These are phyloP conservation scores for Eueides isabella DNA, from an alignment of 1,140 invertebrate species.

Conservation along the genomic window DNA sequence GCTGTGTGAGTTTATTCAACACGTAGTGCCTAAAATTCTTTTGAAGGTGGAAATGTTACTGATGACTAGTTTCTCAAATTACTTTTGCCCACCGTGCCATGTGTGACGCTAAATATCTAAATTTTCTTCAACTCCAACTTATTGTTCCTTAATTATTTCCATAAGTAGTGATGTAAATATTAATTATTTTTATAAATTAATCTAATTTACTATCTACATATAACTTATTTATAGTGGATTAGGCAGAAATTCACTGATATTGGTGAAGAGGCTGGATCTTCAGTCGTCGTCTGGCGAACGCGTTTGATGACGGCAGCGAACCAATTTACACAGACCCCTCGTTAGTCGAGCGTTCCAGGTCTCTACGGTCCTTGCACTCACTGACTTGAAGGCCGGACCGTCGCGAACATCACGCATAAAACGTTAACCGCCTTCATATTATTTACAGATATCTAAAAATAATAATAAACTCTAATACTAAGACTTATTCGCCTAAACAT, in stretches of 20 bases:
- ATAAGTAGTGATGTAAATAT: too few species aligned
- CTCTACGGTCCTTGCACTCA: slow-evolving; percentile 82
- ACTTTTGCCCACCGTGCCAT: too few species aligned
- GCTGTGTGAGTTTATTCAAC: too few species aligned
- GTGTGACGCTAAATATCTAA: too few species aligned
- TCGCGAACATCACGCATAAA: slow-evolving; percentile 64
- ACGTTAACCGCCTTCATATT: slow-evolving; percentile 23
- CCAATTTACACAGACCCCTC: slow-evolving; percentile 96
- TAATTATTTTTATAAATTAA: neutral
- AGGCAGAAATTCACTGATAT: slow-evolving; percentile 70
- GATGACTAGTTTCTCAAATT: too few species aligned
- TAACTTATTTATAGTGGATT: slow-evolving; percentile 66
- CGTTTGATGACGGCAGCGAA: slow-evolving; percentile 93
- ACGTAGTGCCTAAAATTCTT: too few species aligned
- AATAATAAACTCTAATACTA: slow-evolving; percentile 31
- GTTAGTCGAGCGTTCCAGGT: slow-evolving; percentile 91
- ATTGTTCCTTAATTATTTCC: too few species aligned
- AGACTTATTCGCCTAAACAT: slow-evolving; percentile 48
- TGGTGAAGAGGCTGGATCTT: slow-evolving; percentile 70
- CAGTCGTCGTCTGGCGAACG: slow-evolving; percentile 68
- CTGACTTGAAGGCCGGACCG: slow-evolving; percentile 72
- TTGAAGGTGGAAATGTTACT: too few species aligned
- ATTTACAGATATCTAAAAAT: slow-evolving; percentile 9
- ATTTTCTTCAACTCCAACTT: too few species aligned
- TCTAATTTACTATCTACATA: neutral